phyloP scores from a whole-genome alignment of 2,888 invertebrate species.

The Hylaea fasciaria region DNA sequence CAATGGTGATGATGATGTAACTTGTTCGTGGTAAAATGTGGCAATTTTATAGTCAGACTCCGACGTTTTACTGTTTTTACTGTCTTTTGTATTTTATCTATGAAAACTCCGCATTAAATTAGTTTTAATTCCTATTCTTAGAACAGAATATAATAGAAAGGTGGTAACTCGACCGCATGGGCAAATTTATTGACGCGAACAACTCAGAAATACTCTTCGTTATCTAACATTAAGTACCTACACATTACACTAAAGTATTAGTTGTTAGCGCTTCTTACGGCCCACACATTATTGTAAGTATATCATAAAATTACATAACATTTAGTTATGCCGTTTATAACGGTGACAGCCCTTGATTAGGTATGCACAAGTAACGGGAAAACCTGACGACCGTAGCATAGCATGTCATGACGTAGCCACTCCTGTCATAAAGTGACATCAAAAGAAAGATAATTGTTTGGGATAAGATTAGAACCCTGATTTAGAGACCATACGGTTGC shows the following conservation, averaged over 20 bases:
- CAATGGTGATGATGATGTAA: neutral
- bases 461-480: conserved; percentile 27
- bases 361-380: conserved; percentile 20
- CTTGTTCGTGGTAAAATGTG: neutral
- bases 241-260: too few relatives aligned
- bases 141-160: too few relatives aligned
- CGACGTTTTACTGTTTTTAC: neutral
- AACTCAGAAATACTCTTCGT: too few relatives aligned
- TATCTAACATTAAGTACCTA: too few relatives aligned
- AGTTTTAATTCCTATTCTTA: neutral
- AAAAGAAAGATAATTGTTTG: conserved; percentile 35
- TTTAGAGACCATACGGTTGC: conserved; percentile 29
- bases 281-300: neutral
- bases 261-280: too few relatives aligned
- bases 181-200: too few relatives aligned
- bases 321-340: conserved; percentile 1
- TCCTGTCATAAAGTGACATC: conserved; percentile 43
- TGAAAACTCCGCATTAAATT: neutral
- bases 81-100: neutral
- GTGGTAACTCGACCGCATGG: too few relatives aligned
- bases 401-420: conserved; percentile 24
- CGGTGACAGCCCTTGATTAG: conserved; percentile 40
- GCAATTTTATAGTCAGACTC: neutral
- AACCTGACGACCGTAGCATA: conserved; percentile 26
- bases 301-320: neutral